These are phyloP conservation scores for Nymphalis c-album DNA, from an alignment of 2,888 invertebrate species.

Conservation along the genomic window DNA sequence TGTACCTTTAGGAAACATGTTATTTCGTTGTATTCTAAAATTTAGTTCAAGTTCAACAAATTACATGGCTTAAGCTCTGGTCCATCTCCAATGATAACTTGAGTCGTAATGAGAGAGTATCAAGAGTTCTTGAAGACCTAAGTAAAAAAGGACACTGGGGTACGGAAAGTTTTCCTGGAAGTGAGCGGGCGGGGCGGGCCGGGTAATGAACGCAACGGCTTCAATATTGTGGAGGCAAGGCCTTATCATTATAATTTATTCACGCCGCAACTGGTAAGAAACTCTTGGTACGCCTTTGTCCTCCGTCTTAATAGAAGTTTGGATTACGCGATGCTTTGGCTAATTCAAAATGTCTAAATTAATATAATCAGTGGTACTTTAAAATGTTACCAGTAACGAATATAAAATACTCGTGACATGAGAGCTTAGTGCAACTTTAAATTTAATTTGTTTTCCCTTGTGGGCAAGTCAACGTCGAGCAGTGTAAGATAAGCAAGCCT, in stretches of 20 bases:
- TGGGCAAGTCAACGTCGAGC: neutral
- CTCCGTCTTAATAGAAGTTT: slow-evolving; percentile 24
- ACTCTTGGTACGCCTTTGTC: slow-evolving; percentile 34
- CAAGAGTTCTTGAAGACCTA: slow-evolving; percentile 31
- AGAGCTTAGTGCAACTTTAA: slow-evolving; percentile 4
- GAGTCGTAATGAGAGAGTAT: slow-evolving; percentile 65
- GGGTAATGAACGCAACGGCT: slow-evolving; percentile 70
- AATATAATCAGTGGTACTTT: neutral
- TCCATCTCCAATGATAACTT: neutral
- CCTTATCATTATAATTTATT: slow-evolving; percentile 80
- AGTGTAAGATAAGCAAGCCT: slow-evolving; percentile 18
- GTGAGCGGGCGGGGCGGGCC: slow-evolving; percentile 33
- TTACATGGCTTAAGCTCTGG: too few species aligned
- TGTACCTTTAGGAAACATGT: neutral
- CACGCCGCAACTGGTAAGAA: slow-evolving; percentile 62
- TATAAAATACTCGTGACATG: neutral
- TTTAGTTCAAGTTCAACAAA: too few species aligned
- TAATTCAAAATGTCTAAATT: slow-evolving; percentile 12
- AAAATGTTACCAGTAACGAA: slow-evolving; percentile 1
- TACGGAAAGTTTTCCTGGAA: slow-evolving; percentile 29
- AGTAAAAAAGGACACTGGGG: slow-evolving; percentile 28
- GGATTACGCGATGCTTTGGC: slow-evolving; percentile 16
- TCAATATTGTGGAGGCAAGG: slow-evolving; percentile 74
- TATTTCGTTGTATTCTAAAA: neutral
- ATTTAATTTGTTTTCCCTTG: slow-evolving; percentile 9